These are phyloP conservation scores for Lycaon pictus DNA, from an alignment of 2,113 vertebrate species.

Conservation along the genomic window DNA sequence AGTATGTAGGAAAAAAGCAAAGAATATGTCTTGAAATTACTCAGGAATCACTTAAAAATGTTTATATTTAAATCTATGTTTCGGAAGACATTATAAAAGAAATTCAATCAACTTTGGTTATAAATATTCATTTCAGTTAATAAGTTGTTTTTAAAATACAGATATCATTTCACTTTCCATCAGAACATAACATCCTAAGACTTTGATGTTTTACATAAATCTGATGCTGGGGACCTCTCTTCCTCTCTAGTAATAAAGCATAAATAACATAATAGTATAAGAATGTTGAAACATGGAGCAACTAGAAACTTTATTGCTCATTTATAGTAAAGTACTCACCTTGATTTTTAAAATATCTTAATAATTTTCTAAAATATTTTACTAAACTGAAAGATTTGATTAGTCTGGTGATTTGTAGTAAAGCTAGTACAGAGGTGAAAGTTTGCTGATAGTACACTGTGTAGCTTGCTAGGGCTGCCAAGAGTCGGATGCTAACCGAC, in stretches of 20 bases:
- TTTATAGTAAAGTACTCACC: not conserved
- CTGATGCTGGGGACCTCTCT: not conserved
- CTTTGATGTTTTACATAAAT: not conserved
- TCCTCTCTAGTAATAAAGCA: not conserved
- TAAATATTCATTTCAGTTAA: slow-evolving; percentile 72
- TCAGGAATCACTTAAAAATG: not conserved
- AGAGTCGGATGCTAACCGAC: not conserved
- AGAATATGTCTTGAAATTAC: slow-evolving; percentile 40
- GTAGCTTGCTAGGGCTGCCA: not conserved
- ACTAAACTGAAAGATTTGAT: not conserved
- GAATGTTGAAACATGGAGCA: not conserved
- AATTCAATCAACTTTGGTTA: slow-evolving; percentile 46
- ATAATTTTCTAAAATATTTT: not conserved
- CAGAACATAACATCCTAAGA: not conserved
- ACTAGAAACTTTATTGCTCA: not conserved
- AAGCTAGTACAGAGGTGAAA: not conserved
- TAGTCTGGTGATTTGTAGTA: not conserved
- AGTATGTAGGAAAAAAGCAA: not conserved
- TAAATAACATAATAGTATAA: not conserved
- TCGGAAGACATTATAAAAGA: slow-evolving; percentile 15
- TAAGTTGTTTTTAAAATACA: slow-evolving; percentile 63
- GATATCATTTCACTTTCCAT: not conserved
- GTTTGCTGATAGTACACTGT: not conserved
- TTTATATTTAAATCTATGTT: not conserved
- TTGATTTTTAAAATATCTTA: not conserved